These are phyloP conservation scores for Adelges cooleyi DNA, from an alignment of 1,140 invertebrate genomes.

Conservation along the genomic window DNA sequence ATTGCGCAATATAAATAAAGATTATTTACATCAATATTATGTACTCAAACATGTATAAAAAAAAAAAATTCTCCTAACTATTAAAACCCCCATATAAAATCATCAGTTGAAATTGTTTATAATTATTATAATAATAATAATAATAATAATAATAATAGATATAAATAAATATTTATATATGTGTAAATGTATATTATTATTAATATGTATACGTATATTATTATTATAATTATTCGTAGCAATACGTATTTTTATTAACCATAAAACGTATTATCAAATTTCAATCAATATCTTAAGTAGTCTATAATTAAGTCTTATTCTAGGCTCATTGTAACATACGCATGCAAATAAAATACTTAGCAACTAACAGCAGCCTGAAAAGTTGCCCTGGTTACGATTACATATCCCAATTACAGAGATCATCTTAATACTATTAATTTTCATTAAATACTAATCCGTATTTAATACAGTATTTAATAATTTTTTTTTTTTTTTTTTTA, in stretches of 20 bases:
- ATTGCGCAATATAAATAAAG: too few species aligned
- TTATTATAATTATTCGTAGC: too few species aligned
- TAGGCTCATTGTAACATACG: conserved; percentile 1
- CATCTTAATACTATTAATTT: not conserved
- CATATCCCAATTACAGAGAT: conserved; percentile 2
- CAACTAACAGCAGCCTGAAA: not conserved
- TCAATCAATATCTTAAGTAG: too few species aligned
- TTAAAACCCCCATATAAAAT: too few species aligned
- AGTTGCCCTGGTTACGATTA: not conserved
- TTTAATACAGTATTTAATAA: conserved; percentile 10
- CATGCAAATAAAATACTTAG: conserved; percentile 11
- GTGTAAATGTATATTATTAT: too few species aligned
- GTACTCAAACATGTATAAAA: too few species aligned
- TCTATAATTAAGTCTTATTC: not conserved
- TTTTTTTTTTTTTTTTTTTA: too few species aligned
- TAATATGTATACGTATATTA: too few species aligned
- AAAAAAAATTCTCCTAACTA: too few species aligned
- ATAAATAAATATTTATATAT: conserved; percentile 16
- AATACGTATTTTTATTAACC: too few species aligned
- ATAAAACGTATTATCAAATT: too few species aligned
- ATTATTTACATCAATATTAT: too few species aligned
- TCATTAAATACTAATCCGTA: conserved; percentile 13
- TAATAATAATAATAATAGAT: conserved; percentile 4
- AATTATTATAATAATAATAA: not conserved
- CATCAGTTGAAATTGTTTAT: not conserved